Evolutionary conservation across 2,888 invertebrate species (phyloP).

Genomic region (Odontothrips loti): DNA sequence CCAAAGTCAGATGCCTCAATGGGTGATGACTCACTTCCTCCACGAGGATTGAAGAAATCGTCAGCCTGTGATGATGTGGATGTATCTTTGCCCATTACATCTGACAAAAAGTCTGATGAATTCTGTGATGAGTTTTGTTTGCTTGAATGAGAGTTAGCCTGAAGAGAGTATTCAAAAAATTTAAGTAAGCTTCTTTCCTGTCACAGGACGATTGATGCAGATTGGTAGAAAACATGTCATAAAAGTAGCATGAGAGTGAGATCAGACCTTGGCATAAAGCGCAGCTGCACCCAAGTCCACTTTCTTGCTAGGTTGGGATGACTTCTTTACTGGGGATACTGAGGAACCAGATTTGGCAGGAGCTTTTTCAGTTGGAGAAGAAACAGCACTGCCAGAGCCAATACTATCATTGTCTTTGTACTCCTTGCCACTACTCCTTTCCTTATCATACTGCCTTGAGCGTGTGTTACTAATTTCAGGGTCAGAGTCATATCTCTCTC

Average conservation of each 20-base stretch:
- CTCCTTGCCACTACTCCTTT: constrained; percentile 34
- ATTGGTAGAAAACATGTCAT: background rate
- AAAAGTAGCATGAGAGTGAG: background rate
- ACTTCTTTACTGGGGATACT: constrained; percentile 51
- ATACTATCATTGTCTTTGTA: constrained; percentile 40
- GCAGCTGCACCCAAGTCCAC: constrained; percentile 66
- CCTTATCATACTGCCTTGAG: constrained; percentile 33
- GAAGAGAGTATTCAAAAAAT: background rate
- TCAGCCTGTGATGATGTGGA: constrained; percentile 36
- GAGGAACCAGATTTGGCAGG: constrained; percentile 41
- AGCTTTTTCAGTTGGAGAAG: constrained; percentile 36
- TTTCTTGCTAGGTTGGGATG: constrained; percentile 49
- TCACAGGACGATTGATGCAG: background rate
- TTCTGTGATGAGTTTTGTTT: background rate
- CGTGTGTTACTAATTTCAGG: constrained; percentile 50
- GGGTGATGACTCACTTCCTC: constrained; percentile 45
- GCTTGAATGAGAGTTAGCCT: background rate
- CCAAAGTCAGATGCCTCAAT: constrained; percentile 60
- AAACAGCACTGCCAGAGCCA: constrained; percentile 41
- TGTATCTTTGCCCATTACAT: background rate
- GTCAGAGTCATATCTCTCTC: constrained; percentile 65
- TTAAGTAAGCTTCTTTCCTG: background rate
- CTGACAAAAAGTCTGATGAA: background rate
- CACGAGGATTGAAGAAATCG: constrained; percentile 45
- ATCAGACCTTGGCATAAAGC: constrained; percentile 50